Evolutionary conservation across 1,140 invertebrate species (phyloP).

Genomic region (Saccostrea cuccullata): DNA sequence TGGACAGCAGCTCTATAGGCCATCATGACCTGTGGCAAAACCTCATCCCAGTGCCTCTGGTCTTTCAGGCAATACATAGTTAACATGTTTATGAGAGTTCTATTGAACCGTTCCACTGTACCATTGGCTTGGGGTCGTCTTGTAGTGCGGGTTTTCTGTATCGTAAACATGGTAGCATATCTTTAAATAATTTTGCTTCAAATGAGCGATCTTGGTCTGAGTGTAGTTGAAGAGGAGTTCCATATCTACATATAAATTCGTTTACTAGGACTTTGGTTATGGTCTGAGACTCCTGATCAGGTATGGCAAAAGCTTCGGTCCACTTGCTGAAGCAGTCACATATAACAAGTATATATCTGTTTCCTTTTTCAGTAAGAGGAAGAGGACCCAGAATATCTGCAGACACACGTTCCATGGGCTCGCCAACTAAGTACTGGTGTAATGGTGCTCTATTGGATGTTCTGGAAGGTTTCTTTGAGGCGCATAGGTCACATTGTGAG

Average conservation of each 20-base stretch:
- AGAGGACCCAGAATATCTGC: slow-evolving; percentile 63
- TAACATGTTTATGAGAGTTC: slow-evolving; percentile 52
- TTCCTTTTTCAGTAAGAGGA: slow-evolving; percentile 52
- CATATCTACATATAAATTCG: slow-evolving; percentile 47
- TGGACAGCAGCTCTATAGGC: slow-evolving; percentile 45
- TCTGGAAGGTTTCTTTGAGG: slow-evolving; percentile 43
- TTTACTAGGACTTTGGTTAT: slow-evolving; percentile 19
- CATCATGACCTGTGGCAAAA: slow-evolving; percentile 45
- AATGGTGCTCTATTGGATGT: slow-evolving; percentile 38
- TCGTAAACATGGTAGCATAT: slow-evolving; percentile 42
- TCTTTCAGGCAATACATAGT: slow-evolving; percentile 30
- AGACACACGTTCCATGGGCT: slow-evolving; percentile 53
- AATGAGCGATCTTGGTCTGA: slow-evolving; percentile 52
- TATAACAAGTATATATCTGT: slow-evolving; percentile 54
- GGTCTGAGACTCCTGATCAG: slow-evolving; percentile 45
- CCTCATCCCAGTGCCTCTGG: slow-evolving; percentile 43
- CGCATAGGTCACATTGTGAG: slow-evolving; percentile 50
- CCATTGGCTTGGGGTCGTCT: slow-evolving; percentile 57
- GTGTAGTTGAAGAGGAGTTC: slow-evolving; percentile 43
- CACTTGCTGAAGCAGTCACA: slow-evolving; percentile 52
- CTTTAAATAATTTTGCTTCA: slow-evolving; percentile 52
- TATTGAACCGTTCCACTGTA: slow-evolving; percentile 58
- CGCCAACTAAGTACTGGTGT: slow-evolving; percentile 37
- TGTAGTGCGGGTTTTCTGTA: slow-evolving; percentile 56
- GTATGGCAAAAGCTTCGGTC: slow-evolving; percentile 49